Base-by-base conservation (phyloP, 2,113 vertebrate genomes). In the Collichthys lucidus region DNA sequence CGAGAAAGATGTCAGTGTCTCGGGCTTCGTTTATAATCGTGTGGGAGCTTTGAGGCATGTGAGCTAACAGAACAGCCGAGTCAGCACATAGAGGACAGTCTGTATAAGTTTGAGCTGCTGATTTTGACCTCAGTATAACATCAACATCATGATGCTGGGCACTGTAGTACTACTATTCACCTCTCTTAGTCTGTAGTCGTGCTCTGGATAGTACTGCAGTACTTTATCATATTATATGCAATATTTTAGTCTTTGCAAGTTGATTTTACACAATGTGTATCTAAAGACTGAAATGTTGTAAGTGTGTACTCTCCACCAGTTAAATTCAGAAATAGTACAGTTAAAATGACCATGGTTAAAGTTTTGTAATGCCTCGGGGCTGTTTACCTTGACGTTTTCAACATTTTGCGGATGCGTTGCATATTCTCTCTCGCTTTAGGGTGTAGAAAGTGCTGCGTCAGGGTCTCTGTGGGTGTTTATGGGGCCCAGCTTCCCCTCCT, bases 381-480 rank as follows among this genome's bases (percentile, higher is more conserved):
- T 31, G 73, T 55, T 65, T 42, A 50, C 20, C 40, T 61, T 2
- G n/a, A 40, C 50, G 11, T 67, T 57, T 74, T 60, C 17, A 57
- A 17, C 20, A 40, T 67, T 56, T 14, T 59, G 55, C 50, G 31
- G 79, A 56, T 81, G 40, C 31, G n/a, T 57, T 47, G 56, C 26
- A 50, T 11, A 20, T 46, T 31, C 29, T 55, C 29, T 55, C 26
- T 47, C 62, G 55, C 64, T 84, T 17, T 11, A 4, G 47, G 61
- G 50, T 81, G 61, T 47, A 57, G 47, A 79, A 84, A 85, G 62
- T 86, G 84, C 89, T 86, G 80, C 62, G 72, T 93, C 87, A 88
- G 89, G 77, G 64, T 53, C 22, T 85, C 55, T 86, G 74, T 52
- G 63, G 78, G 53, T 77, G 55, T 89, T 86, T 88, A 83, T 59